Evolutionary conservation across 1,140 invertebrate species (phyloP).

Genomic region (Dendrolimus kikuchii): DNA sequence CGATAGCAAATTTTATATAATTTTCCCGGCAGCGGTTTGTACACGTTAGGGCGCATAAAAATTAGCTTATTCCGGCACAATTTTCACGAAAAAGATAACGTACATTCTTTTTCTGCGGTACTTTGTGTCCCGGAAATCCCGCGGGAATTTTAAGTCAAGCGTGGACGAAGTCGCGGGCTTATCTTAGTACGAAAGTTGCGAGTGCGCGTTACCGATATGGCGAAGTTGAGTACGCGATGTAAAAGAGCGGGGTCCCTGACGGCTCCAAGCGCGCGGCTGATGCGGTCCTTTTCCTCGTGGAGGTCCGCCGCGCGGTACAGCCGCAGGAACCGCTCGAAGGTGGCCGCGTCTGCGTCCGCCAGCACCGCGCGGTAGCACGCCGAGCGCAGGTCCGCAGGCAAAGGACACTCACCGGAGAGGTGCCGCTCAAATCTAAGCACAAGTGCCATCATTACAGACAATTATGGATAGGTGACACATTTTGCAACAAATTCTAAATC

Average conservation of each 20-base stretch:
- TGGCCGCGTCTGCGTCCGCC: constrained; percentile 78
- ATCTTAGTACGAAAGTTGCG: neutral
- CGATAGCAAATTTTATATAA: no score
- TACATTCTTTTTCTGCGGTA: no score
- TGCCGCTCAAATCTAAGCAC: constrained; percentile 79
- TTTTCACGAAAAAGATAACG: no score
- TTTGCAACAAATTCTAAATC: no score
- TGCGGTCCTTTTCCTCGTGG: constrained; percentile 94
- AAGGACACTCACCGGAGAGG: constrained; percentile 71
- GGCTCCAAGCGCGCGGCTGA: constrained; percentile 85
- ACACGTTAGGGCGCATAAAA: no score
- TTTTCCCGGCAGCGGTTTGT: no score
- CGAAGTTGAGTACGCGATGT: constrained; percentile 88
- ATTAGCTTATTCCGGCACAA: no score
- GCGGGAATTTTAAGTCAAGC: no score
- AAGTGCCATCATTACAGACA: neutral
- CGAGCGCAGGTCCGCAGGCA: constrained; percentile 91
- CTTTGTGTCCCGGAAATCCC: no score
- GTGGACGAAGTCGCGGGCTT: no score
- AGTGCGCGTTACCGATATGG: constrained; percentile 79
- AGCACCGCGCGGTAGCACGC: constrained; percentile 91
- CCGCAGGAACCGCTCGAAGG: constrained; percentile 85
- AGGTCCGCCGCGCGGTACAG: constrained; percentile 90
- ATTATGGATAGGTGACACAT: neutral
- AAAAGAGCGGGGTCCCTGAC: constrained; percentile 81